These are phyloP conservation scores for Scarus forsteni DNA, from an alignment of 2,797 vertebrate genomes.

Conservation along the genomic window DNA sequence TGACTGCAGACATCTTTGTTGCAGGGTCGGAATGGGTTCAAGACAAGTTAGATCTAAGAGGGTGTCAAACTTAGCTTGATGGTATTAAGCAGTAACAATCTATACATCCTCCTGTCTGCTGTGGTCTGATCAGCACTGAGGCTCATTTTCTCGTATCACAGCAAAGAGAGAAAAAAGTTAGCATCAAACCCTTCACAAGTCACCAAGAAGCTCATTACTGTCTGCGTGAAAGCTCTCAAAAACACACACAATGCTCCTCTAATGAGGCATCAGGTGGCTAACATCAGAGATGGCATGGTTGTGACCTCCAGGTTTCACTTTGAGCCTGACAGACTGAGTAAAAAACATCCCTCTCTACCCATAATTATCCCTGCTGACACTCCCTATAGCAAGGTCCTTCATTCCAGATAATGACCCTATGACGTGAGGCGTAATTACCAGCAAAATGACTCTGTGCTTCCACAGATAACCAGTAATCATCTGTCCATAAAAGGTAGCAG, in stretches of 20 bases:
- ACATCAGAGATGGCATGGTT: slow-evolving; percentile 33
- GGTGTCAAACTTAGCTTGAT: not conserved
- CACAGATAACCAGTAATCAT: slow-evolving; percentile 10
- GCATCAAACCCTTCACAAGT: not conserved
- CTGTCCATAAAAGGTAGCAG: not conserved
- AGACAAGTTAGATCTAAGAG: slow-evolving; percentile 5
- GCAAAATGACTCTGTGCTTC: not conserved
- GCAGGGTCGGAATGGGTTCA: slow-evolving; percentile 10
- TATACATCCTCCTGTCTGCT: slow-evolving; percentile 11
- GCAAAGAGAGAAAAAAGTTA: slow-evolving; percentile 2
- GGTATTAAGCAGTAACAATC: slow-evolving; percentile 29
- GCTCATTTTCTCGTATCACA: slow-evolving; percentile 2
- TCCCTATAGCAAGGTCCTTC: slow-evolving; percentile 48
- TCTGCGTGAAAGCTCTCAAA: slow-evolving; percentile 16
- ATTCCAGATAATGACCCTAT: not conserved
- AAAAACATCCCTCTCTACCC: slow-evolving; percentile 2
- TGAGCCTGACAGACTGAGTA: slow-evolving; percentile 23
- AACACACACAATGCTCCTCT: slow-evolving; percentile 15
- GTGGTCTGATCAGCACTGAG: not conserved
- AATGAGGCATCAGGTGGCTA: slow-evolving; percentile 55
- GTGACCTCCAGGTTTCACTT: slow-evolving; percentile 38
- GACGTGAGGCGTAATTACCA: not conserved
- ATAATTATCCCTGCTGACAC: slow-evolving; percentile 48
- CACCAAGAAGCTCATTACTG: slow-evolving; percentile 1
- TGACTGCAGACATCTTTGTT: slow-evolving; percentile 13